phyloP scores from a whole-genome alignment of 2,888 invertebrate genomes.

The Silvanus unidentatus region DNA sequence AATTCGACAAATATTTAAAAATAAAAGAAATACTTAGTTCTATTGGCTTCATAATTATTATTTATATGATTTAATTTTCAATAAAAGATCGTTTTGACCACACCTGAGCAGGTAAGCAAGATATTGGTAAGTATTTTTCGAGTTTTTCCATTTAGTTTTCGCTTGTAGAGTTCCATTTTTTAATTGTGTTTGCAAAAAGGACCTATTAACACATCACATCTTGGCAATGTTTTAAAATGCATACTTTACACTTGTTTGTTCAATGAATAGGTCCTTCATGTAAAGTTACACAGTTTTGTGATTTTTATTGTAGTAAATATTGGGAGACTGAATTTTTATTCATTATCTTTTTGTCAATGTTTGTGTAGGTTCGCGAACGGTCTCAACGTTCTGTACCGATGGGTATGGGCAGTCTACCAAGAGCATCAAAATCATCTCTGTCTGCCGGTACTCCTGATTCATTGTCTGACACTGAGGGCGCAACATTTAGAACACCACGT shows the following conservation, averaged over 20 bases:
- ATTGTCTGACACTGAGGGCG: slow-evolving; percentile 79
- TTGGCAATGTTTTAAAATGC: too few relatives aligned
- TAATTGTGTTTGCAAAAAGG: slow-evolving; percentile 6
- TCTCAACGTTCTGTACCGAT: slow-evolving; percentile 89
- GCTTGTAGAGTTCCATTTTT: slow-evolving; percentile 4
- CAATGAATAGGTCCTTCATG: too few relatives aligned
- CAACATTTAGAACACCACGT: slow-evolving; percentile 58
- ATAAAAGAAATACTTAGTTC: too few relatives aligned
- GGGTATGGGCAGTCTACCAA: slow-evolving; percentile 54
- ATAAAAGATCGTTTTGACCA: slow-evolving; percentile 34
- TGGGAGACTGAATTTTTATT: too few relatives aligned
- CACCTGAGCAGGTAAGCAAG: slow-evolving; percentile 32
- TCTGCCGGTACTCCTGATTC: slow-evolving; percentile 87
- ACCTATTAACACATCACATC: slow-evolving; percentile 3
- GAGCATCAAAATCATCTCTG: slow-evolving; percentile 70
- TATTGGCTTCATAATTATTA: neutral
- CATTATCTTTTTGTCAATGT: neutral
- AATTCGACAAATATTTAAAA: too few relatives aligned
- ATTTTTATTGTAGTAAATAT: neutral
- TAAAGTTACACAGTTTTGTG: too few relatives aligned
- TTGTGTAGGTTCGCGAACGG: slow-evolving; percentile 79
- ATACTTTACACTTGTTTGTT: too few relatives aligned
- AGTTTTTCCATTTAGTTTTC: neutral
- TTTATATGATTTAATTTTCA: slow-evolving; percentile 16
- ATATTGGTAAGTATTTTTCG: slow-evolving; percentile 29